phyloP scores from a whole-genome alignment of 2,888 invertebrate species.

The Tetanocera ferruginea region DNA sequence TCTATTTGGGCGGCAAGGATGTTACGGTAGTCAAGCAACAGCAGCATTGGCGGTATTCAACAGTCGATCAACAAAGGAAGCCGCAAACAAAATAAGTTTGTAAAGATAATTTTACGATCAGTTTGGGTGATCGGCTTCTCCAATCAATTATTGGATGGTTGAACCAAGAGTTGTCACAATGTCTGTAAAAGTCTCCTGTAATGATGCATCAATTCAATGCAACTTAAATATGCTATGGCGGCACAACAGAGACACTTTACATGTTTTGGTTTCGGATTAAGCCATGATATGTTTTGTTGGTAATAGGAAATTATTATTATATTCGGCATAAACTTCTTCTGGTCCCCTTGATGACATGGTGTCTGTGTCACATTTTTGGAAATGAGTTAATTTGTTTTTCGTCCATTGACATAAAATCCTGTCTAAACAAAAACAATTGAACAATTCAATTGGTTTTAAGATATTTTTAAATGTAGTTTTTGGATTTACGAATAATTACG shows the following conservation, averaged over 20 bases:
- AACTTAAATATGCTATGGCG: not conserved
- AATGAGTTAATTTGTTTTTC: no score
- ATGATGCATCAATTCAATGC: conserved; percentile 27
- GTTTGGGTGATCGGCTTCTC: conserved; percentile 17
- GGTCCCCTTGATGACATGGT: no score
- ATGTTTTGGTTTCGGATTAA: no score
- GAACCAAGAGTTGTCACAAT: not conserved
- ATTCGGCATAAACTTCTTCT: no score
- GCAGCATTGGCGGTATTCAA: not conserved
- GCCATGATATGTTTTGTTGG: no score
- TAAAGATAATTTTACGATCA: conserved; percentile 26
- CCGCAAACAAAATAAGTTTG: conserved; percentile 4
- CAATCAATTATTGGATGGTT: conserved; percentile 14
- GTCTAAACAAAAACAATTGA: no score
- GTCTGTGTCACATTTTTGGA: no score
- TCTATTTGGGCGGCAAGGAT: conserved; percentile 23
- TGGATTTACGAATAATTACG: no score
- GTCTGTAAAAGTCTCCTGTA: not conserved
- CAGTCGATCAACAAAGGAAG: conserved; percentile 10
- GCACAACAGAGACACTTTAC: not conserved
- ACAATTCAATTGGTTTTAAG: no score
- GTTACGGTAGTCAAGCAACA: not conserved
- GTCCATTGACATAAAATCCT: no score
- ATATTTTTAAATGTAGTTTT: no score
- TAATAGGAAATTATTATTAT: no score